These are phyloP conservation scores for Zaprionus nigranus DNA, from an alignment of 1,140 invertebrate genomes.

Conservation along the genomic window DNA sequence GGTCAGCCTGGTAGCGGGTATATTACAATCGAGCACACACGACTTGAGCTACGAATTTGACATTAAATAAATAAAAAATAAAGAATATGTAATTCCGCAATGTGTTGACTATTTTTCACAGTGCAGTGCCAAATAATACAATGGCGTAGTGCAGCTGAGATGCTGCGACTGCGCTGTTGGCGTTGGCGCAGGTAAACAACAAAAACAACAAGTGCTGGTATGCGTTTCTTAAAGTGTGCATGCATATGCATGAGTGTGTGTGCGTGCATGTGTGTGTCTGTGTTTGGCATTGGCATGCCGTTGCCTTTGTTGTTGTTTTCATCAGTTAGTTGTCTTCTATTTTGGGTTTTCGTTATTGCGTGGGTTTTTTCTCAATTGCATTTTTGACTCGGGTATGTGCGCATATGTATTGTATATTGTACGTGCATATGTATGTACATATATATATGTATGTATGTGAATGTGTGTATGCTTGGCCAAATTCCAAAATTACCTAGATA, in stretches of 20 bases:
- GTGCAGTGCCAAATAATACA: conserved; percentile 45
- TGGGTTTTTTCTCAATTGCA: conserved; percentile 81
- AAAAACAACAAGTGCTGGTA: conserved; percentile 37
- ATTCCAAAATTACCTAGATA: conserved; percentile 57
- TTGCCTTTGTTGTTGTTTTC: conserved; percentile 61
- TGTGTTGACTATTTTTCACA: conserved; percentile 36
- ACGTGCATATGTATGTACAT: not conserved
- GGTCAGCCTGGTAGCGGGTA: no score
- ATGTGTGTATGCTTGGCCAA: conserved; percentile 39
- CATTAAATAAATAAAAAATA: no score
- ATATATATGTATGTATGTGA: conserved; percentile 10
- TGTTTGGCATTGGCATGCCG: conserved; percentile 60
- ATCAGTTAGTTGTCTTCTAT: conserved; percentile 66
- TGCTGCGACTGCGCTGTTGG: conserved; percentile 60
- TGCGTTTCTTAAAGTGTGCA: conserved; percentile 15
- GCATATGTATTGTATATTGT: not conserved
- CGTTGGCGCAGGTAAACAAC: conserved; percentile 54
- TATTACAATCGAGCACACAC: no score
- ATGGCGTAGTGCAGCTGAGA: conserved; percentile 47
- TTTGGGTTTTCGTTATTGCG: conserved; percentile 76
- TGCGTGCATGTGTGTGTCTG: conserved; percentile 29
- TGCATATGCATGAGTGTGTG: conserved; percentile 13
- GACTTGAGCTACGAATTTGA: no score
- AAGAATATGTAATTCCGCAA: not conserved
- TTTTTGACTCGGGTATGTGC: conserved; percentile 51